Evolutionary conservation across 2,113 vertebrate genomes (phyloP).

Genomic region (Sorex araneus): DNA sequence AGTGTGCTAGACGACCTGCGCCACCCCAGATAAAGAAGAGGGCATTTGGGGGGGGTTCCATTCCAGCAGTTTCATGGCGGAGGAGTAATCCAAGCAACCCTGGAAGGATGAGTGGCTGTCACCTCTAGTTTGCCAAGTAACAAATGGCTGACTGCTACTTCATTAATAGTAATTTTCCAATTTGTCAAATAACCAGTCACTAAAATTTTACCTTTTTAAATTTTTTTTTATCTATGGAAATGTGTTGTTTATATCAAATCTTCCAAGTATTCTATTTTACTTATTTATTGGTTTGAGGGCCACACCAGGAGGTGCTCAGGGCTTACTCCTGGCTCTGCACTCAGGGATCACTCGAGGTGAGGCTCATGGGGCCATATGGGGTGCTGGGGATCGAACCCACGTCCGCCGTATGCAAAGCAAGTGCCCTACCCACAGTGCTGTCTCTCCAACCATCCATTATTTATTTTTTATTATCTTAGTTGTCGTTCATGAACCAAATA

Average conservation of each 20-base stretch:
- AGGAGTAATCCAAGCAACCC: not conserved
- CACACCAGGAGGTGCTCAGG: too few relatives aligned
- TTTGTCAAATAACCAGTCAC: constrained; percentile 1
- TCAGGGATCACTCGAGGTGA: too few relatives aligned
- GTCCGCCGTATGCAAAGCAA: too few relatives aligned
- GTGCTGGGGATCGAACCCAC: too few relatives aligned
- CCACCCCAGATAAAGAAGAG: not conserved
- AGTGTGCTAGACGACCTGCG: not conserved
- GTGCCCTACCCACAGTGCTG: too few relatives aligned
- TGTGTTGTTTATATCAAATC: not conserved
- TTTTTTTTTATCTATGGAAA: too few relatives aligned
- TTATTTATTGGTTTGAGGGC: too few relatives aligned
- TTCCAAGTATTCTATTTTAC: not conserved
- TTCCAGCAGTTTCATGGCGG: not conserved
- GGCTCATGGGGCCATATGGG: too few relatives aligned
- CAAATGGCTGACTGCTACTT: not conserved
- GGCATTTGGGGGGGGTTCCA: not conserved
- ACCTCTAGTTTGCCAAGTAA: not conserved
- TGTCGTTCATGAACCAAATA: constrained; percentile 13
- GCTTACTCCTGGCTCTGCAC: too few relatives aligned
- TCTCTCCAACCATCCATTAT: too few relatives aligned
- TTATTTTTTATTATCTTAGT: constrained; percentile 25
- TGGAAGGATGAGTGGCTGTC: constrained; percentile 21
- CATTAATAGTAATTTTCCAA: not conserved
- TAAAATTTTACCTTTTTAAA: not conserved